These are phyloP conservation scores for Eupithecia subfuscata DNA, from an alignment of 2,888 invertebrate genomes.

Conservation along the genomic window DNA sequence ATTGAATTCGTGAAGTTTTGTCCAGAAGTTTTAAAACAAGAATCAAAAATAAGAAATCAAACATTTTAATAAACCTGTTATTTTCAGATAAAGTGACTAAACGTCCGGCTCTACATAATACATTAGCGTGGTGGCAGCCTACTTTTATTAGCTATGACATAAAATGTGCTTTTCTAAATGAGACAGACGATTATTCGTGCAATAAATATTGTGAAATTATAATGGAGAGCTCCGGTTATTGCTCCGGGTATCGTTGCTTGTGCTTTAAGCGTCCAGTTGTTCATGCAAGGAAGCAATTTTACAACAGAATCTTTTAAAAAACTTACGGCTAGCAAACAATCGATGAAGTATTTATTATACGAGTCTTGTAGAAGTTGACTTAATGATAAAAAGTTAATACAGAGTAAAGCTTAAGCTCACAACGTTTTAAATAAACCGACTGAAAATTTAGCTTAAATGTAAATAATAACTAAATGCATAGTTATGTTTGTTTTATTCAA, in stretches of 20 bases:
- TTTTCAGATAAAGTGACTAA: background rate
- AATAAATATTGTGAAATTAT: background rate
- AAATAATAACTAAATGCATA: background rate
- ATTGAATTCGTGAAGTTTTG: background rate
- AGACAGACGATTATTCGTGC: background rate
- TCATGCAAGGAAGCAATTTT: background rate
- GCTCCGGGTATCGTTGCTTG: background rate
- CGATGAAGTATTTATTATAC: background rate
- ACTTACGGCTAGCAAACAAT: no score
- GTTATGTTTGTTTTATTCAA: no score
- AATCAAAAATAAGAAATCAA: background rate
- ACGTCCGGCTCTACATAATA: background rate
- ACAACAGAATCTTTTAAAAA: background rate
- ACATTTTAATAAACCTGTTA: background rate
- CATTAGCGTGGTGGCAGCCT: background rate
- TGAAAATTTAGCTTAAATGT: background rate
- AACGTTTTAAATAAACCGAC: background rate
- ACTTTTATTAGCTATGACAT: background rate
- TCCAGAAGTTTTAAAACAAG: background rate
- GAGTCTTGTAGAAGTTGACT: background rate
- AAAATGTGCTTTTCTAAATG: background rate
- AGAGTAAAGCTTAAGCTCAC: background rate
- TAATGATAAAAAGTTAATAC: no score
- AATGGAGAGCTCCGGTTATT: background rate
- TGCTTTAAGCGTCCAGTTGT: background rate